Percentiles rank a stretch among this genome's conserved stretches.
phyloP scores from a whole-genome alignment of 2,888 invertebrate species.

The Amphimallon solstitiale region DNA sequence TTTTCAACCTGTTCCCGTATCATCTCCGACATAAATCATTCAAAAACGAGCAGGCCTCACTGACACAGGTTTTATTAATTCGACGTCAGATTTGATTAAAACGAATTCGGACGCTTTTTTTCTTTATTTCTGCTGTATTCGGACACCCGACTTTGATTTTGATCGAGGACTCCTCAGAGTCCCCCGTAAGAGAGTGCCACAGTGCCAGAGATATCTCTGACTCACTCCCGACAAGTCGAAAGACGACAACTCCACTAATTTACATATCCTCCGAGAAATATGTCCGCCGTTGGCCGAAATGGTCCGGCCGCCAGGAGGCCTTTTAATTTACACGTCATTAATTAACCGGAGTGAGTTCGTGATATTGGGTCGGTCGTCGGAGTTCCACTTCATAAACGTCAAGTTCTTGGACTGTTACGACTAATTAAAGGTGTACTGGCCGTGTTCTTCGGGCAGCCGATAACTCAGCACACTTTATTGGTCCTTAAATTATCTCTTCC shows the following conservation, averaged over 20 bases:
- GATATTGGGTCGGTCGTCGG: not conserved
- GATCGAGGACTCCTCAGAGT: not conserved
- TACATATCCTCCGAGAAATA: slow-evolving; percentile 62
- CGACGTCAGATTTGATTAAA: not conserved
- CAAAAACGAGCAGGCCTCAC: no score
- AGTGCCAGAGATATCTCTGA: slow-evolving; percentile 48
- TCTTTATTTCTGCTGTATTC: no score
- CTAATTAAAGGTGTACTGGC: slow-evolving; percentile 60
- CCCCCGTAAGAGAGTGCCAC: slow-evolving; percentile 52
- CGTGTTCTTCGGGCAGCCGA: slow-evolving; percentile 55
- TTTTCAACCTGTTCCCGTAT: not conserved
- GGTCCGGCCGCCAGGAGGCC: slow-evolving; percentile 44
- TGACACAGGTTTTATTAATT: slow-evolving; percentile 1
- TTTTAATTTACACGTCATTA: slow-evolving; percentile 63
- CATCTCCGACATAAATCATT: not conserved
- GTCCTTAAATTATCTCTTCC: slow-evolving; percentile 13
- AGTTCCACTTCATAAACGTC: slow-evolving; percentile 60
- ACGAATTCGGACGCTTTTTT: not conserved
- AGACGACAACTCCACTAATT: slow-evolving; percentile 62
- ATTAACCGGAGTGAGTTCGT: slow-evolving; percentile 44
- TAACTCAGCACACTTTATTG: slow-evolving; percentile 58
- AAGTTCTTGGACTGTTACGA: slow-evolving; percentile 55
- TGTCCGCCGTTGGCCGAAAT: slow-evolving; percentile 47
- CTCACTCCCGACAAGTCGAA: slow-evolving; percentile 37
- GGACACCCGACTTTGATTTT: not conserved